Evolutionary conservation across 2,113 vertebrate species (phyloP).

Genomic region (Pardalotus punctatus): DNA sequence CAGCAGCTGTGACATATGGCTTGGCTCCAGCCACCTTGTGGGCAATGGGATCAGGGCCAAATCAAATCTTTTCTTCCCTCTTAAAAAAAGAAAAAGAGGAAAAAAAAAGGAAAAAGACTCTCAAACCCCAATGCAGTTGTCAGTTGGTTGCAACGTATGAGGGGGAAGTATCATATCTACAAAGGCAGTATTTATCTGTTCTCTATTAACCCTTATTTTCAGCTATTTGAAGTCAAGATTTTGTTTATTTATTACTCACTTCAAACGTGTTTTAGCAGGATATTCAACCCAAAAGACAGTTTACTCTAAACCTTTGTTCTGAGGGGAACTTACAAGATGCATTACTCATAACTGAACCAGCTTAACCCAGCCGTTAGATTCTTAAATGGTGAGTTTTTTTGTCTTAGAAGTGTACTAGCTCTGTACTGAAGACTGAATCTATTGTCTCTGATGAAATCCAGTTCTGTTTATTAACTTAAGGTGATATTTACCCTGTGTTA

Average conservation of each 20-base stretch:
- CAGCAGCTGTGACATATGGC: conserved; percentile 97
- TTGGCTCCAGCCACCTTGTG: conserved; percentile 82
- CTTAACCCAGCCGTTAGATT: conserved; percentile 29
- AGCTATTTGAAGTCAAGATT: conserved; percentile 44
- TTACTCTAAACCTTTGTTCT: conserved; percentile 27
- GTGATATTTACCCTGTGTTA: neutral
- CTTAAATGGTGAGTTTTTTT: conserved; percentile 21
- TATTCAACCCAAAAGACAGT: neutral
- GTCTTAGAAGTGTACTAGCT: neutral
- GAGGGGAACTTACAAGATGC: neutral
- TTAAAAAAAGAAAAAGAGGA: neutral
- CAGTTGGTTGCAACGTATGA: conserved; percentile 45
- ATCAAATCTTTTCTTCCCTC: conserved; percentile 74
- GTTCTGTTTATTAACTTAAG: neutral
- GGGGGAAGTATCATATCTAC: conserved; percentile 10
- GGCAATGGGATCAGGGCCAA: conserved; percentile 85
- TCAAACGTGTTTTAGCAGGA: conserved; percentile 27
- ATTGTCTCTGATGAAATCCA: neutral
- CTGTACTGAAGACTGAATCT: neutral
- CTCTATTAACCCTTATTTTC: conserved; percentile 13
- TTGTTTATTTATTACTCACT: conserved; percentile 61
- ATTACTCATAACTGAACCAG: conserved; percentile 13
- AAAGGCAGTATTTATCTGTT: conserved; percentile 48
- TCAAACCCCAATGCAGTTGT: neutral
- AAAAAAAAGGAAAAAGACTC: neutral